Conservation (phyloP, 2,888 invertebrate genomes). For the Acrobasis suavella region DNA sequence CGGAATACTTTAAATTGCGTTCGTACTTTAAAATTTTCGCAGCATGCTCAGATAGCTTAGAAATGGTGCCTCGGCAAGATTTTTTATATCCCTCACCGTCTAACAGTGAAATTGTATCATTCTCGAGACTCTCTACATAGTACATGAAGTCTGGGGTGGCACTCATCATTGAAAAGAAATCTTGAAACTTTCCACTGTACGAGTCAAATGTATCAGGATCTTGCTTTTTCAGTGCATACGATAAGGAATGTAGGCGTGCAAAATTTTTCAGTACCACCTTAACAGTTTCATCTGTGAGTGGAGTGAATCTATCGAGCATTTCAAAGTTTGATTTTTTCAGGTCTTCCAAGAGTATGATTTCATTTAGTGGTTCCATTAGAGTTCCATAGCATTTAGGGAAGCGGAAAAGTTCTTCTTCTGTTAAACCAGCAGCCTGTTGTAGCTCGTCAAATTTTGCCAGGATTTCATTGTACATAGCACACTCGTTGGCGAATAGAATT, state of each 20-base stretch:
- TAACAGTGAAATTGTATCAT: neutral
- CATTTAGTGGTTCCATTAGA: constrained; percentile 40
- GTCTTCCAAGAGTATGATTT: constrained; percentile 56
- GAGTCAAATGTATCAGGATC: constrained; percentile 43
- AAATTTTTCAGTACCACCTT: constrained; percentile 47
- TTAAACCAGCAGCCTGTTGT: constrained; percentile 43
- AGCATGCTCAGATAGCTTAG: neutral
- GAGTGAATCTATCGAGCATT: constrained; percentile 47
- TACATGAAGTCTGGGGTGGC: neutral
- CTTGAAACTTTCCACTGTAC: constrained; percentile 33
- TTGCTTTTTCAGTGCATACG: constrained; percentile 46
- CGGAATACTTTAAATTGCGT: constrained; percentile 5
- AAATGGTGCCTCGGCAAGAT: neutral
- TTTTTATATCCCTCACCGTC: constrained; percentile 9
- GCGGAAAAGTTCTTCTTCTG: constrained; percentile 42
- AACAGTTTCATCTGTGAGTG: constrained; percentile 44
- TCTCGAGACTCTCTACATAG: constrained; percentile 1
- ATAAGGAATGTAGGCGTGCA: constrained; percentile 53
- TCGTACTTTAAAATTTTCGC: neutral
- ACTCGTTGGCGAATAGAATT: constrained; percentile 47
- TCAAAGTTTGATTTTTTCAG: constrained; percentile 39
- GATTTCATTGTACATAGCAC: constrained; percentile 45
- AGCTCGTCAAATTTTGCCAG: constrained; percentile 46
- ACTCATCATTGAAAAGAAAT: constrained; percentile 23
- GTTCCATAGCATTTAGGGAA: constrained; percentile 50